Evolutionary conservation across 2,113 vertebrate genomes (phyloP), one percentile per base, ranked within the genome.

Genomic region (Acinonyx jubatus): DNA sequence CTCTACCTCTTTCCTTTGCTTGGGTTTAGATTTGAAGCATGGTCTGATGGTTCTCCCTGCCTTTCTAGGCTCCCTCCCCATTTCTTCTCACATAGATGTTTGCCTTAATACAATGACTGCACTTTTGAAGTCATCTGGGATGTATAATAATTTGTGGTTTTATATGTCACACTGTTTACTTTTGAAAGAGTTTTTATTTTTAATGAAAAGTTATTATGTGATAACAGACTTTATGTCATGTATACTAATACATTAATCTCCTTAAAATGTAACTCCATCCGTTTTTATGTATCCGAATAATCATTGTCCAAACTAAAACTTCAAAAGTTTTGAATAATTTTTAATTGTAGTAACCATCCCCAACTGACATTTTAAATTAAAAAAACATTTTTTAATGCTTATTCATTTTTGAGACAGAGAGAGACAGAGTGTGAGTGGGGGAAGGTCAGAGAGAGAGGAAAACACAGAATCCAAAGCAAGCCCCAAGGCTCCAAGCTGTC

Each of bases 261-360:
- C 16, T 50, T 74, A n/a, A 52, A 69, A 65, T 69, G 83, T 65
- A 50, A 73, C 76, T 78, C 7, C 29, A 74, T 71, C 5, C 1
- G 25, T 81, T 91, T 94, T 55, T 69, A 61, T 73, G 13, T 83
- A 84, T 87, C 5, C 90, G 2, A 91, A 76, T 55, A 81, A 68
- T 1, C 5, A 69, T 38, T 89, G 96, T 80, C 27, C 4, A 85
- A 93, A 19, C 45, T 89, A 93, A 81, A 36, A 38, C 7, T 91
- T 96, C 11, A 95, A 91, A 95, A 91, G 14, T 36, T 93, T 84
- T 94, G 7, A 85, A 89, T 83, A 14, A 57, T 10, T 81, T 93
- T 91, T 92, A 21, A 80, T 94, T 89, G 36, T 48, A 18, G 2
- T 65, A 86, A 19, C 7, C 16, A 10, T 65, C n/a, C 41, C 7